Base-by-base conservation (phyloP, 2,797 vertebrate species). In the Falco concolor region DNA sequence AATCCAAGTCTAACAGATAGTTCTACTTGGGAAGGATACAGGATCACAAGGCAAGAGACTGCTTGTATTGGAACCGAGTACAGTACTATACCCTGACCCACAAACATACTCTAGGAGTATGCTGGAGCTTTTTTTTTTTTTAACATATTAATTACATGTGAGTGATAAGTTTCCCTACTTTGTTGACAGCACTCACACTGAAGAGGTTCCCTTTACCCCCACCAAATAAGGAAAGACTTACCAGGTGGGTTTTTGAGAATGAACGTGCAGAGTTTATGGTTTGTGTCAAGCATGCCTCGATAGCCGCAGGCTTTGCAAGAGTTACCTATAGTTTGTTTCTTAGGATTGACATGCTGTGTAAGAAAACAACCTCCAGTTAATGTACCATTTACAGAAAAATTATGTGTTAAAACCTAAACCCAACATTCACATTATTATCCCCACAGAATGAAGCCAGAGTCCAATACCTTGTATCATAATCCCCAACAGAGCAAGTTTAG, bases 201-300 rank as follows among this genome's bases (percentile, higher is more conserved):
- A 44, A 28, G 2, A 42, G 22, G 8, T 65, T 76, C 24, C 65
- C 18, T 70, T 69, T 28, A 67, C 5, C 6, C 38, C 21, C 11
- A 15, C 5, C 22, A 82, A 52, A 9, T 12, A 79, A 49, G 21
- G 19, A 67, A 77, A 61, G 16, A 97, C 98, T 98, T 97, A 99
- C 99, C 99, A 97, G 99, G 99, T 98, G 99, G 99, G 97, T 99
- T 99, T 98, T 99, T 99, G 97, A 99, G 99, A 98, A 99, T 99
- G 98, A 99, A 99, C 22, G 99, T 99, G 98, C 99, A 99, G 98
- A 99, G 99, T 98, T 99, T 99, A 98, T 99, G 99, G 98, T 99
- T 99, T 96, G 99, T 99, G 98, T 99, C 99, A 89, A 99, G 98
- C 99, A 99, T 99, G 98, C 99, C 99, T 91, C 99, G 98, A 98